Evolutionary conservation across 2,797 vertebrate species (phyloP).

Genomic region (Spinibarbus caldwelli): DNA sequence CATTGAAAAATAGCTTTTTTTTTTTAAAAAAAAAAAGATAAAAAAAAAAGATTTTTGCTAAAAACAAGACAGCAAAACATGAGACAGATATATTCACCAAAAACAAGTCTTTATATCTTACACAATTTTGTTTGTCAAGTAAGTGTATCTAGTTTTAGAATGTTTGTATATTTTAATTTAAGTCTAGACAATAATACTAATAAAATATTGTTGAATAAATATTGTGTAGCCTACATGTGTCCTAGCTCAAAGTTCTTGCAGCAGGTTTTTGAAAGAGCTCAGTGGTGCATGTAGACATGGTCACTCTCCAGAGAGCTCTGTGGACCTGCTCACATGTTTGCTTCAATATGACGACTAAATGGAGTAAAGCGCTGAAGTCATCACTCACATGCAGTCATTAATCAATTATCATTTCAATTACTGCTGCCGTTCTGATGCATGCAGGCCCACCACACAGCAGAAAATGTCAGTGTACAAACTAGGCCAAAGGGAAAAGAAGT

Average conservation of each 20-base stretch:
- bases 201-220: not conserved
- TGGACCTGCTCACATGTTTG: constrained; percentile 11
- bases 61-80: not conserved
- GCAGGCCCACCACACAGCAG: not conserved
- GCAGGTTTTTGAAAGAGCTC: not conserved
- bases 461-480: constrained; percentile 18
- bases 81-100: not conserved
- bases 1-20: not conserved
- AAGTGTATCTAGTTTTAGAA: not conserved
- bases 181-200: not conserved
- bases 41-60: not conserved
- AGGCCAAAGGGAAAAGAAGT: not conserved
- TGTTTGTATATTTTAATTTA: not conserved
- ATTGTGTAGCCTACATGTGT: not conserved
- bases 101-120: not conserved
- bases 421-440: not conserved
- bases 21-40: no score
- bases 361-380: not conserved
- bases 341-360: not conserved
- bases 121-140: not conserved
- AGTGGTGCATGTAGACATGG: not conserved
- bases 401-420: constrained; percentile 26
- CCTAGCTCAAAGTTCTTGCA: not conserved
- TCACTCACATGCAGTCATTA: constrained; percentile 29
- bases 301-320: constrained; percentile 18